A percentile compares a stretch with the other conserved stretches of the same genome.
Evolutionary conservation across 2,797 vertebrate genomes (phyloP).

Genomic region (Argya squamiceps): DNA sequence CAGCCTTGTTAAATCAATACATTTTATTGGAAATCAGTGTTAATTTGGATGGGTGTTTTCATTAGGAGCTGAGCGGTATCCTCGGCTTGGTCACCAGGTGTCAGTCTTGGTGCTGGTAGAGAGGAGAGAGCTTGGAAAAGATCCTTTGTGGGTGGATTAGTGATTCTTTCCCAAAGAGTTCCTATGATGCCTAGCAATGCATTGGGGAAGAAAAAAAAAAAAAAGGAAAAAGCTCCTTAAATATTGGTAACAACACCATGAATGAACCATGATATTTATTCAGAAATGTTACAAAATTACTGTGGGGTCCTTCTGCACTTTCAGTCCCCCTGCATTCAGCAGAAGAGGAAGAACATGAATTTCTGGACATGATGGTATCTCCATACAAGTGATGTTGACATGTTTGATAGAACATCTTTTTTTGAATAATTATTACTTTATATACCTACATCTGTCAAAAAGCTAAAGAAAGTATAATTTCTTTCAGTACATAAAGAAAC

Average conservation of each 20-base stretch:
- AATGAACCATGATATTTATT: not conserved
- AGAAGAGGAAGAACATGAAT: not conserved
- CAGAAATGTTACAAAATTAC: not conserved
- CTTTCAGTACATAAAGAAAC: not conserved
- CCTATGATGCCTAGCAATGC: not conserved
- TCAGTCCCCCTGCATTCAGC: accelerated
- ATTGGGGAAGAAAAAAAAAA: too few species aligned
- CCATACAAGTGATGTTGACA: not conserved
- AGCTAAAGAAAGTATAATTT: not conserved
- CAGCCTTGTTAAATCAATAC: slow-evolving; percentile 17
- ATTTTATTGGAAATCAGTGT: slow-evolving; percentile 48
- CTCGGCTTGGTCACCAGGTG: not conserved
- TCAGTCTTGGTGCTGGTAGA: slow-evolving; percentile 59
- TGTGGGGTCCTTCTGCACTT: not conserved
- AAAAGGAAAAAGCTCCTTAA: not conserved
- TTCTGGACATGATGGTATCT: not conserved
- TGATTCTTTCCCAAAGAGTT: not conserved
- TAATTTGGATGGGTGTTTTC: not conserved
- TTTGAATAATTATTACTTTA: not conserved
- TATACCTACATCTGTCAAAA: not conserved
- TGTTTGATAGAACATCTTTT: not conserved
- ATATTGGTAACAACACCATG: not conserved
- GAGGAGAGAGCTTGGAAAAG: not conserved
- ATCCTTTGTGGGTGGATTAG: not conserved
- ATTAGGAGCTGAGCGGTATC: not conserved